Base-by-base conservation (phyloP, 1,140 invertebrate species). In the Heliconius melpomene region DNA sequence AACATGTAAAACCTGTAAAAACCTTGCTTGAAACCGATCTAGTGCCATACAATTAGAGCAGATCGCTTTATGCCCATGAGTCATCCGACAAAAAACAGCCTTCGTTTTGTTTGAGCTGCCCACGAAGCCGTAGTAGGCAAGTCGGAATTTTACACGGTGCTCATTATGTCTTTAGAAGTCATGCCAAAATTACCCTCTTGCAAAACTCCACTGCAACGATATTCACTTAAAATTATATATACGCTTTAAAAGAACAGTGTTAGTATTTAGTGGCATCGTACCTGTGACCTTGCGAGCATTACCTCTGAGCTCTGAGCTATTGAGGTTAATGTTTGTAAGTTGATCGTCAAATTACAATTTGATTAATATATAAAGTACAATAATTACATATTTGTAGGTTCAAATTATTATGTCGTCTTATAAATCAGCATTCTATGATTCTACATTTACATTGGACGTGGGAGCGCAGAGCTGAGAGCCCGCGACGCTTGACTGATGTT, bases 401-500 rank as follows among this genome's bases (percentile, higher is more conserved):
- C 38, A 77, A 50, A 77, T 70, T 46, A 77, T 29, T 11, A n/a
- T 52, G 50, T 71, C 75, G 32, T 77, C 75, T 46, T 29, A 77
- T 77, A 71, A 77, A 77, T 70, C 60, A 77, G 75, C 46, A 71
- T 75, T 60, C 36, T 26, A 70, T 9, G 46, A 74, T 72, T 66
- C 52, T 73, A 76, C 70, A 72, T 86, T 84, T 85, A 83, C 82
- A 88, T 85, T 74, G 79, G 81, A 82, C 89, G 88, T 92, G 90
- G 89, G 90, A 92, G 87, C 84, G 79, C 85, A 72, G 26, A 52
- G 32, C 32, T 36, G 32, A 36, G 32, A 32, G 52, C 79, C 81
- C 83, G 88, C 88, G 86, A 91, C 86, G 89, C 75, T 90, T 92
- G 90, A 93, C 90, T 93, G 89, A 90, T 90, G 87, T 93, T 93